Base-by-base conservation (phyloP, 2,888 invertebrate genomes). In the Exephanes ischioxanthus region DNA sequence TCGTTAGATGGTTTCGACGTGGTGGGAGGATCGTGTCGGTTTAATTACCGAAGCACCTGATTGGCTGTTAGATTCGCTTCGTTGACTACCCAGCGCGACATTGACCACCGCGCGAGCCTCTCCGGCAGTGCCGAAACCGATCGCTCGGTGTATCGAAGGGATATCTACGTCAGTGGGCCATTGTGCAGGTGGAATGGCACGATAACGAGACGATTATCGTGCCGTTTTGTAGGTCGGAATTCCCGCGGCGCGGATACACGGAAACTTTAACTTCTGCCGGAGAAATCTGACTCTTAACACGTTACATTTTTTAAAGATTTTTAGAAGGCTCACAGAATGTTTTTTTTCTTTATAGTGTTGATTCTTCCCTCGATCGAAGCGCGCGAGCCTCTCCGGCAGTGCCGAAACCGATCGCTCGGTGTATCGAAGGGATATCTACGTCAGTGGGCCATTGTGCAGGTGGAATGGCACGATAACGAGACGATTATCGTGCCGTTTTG, bases 41-140 rank as follows among this genome's bases (percentile, higher is more conserved):
- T 88, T 91, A 91, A 91, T 91, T 91, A 91, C 85, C 85, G 87
- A 71, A 89, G 79, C 84, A 80, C 84, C 85, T 88, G 90, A 90
- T 88, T 89, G 89, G 87, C 87, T 85, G 89, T 88, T 89, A 85
- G 83, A 79, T 79, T 81, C 84, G 87, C 87, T 87, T 89, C 81
- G 89, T 85, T 86, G 86, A 80, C 80, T 71, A 76, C 70, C 58
- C 73, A 66, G 58, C 75, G 66, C 75, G n/a, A 41, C 68, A 82
- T 79, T 79, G 75, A 63, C 78, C 68, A 81, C 33, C 73, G 55
- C 73, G 55, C 41, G 76, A 76, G 58, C 41, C 48, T 30, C 67
- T 77, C 45, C 22, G 63, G 3, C 51, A 14, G 61, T 61, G 61
- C 3, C 63, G 37, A 71, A 51, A 73, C 58, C 55, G 71, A 33